A percentile compares a stretch with the other conserved stretches of the same genome.
These are phyloP conservation scores for Etheostoma nigrum DNA, from an alignment of 2,797 vertebrate species.

Conservation along the genomic window DNA sequence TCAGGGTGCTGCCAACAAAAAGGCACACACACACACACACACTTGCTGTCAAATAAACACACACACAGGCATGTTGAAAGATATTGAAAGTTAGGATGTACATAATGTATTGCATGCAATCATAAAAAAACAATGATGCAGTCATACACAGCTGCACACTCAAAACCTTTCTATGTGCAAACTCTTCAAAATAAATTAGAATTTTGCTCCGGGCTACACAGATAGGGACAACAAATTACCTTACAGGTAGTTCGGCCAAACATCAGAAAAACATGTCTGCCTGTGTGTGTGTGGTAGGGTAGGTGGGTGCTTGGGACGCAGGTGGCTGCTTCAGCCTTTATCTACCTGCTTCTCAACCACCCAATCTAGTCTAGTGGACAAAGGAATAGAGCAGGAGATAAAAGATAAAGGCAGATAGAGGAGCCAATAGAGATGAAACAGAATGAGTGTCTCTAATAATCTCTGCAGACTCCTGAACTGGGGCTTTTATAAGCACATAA, in stretches of 20 bases:
- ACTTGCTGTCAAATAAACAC: background rate
- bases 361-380: slow-evolving; percentile 63
- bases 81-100: background rate
- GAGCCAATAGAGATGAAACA: slow-evolving; percentile 61
- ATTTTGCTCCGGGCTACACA: slow-evolving; percentile 65
- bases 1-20: slow-evolving; percentile 84
- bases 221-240: slow-evolving; percentile 75
- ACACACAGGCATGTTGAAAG: background rate
- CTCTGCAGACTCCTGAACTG: slow-evolving; percentile 42
- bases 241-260: slow-evolving; percentile 56
- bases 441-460: slow-evolving; percentile 67
- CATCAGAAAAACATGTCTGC: slow-evolving; percentile 20
- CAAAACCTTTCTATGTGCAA: slow-evolving; percentile 1
- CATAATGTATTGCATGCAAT: background rate
- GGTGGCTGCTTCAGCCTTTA: slow-evolving; percentile 71
- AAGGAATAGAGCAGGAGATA: slow-evolving; percentile 59
- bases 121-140: slow-evolving; percentile 22
- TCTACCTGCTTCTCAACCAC: slow-evolving; percentile 65
- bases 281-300: background rate
- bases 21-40: slow-evolving; percentile 4
- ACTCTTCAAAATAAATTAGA: slow-evolving; percentile 70
- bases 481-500: slow-evolving; percentile 59
- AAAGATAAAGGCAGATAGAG: slow-evolving; percentile 50
- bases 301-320: slow-evolving; percentile 42
- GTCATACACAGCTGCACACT: slow-evolving; percentile 2